Evolutionary conservation across 2,888 invertebrate genomes (phyloP), one percentile per base, ranked within the genome.

Genomic region (Sphinx pinastri): DNA sequence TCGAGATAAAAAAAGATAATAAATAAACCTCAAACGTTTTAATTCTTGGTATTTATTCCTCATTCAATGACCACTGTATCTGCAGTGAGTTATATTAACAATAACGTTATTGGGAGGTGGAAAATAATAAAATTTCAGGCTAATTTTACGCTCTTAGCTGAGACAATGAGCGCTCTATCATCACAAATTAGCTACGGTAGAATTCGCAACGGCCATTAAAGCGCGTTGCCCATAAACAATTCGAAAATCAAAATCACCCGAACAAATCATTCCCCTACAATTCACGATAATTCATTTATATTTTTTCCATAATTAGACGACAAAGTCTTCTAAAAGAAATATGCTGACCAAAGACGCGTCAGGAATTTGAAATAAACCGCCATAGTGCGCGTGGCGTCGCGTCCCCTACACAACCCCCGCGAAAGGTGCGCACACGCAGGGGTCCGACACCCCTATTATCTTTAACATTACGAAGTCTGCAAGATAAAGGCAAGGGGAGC

Each of bases 401-500:
- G 75, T 72, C 83, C 83, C 84, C 82, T 78, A 72, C 79, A 78
- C 84, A 81, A 86, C 89, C 91, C 90, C 92, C 88, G 89, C 89
- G 86, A 93, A 94, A 94, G 93, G 93, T 94, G 91, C 87, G 90
- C 88, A 84, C 80, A 70, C 75, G 77, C 84, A 81, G 90, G 90
- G 91, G 89, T 85, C 82, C 83, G 76, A 83, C 86, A 87, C 92
- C 93, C 92, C 93, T 94, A 94, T 93, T 93, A 93, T 94, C 93
- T 94, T 94, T 91, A 92, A 87, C 91, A 92, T 91, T 90, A 89
- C 85, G 87, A 93, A 93, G 92, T 93, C 92, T 93, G 92, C 94
- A 94, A 94, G 94, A 94, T 93, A 94, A 94, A 94, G 93, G 92
- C 90, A 90, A 89, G 87, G 89, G 91, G 90, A 88, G 87, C 85